phyloP scores from a whole-genome alignment of 2,888 invertebrate genomes.

The Sialis fuliginosa region DNA sequence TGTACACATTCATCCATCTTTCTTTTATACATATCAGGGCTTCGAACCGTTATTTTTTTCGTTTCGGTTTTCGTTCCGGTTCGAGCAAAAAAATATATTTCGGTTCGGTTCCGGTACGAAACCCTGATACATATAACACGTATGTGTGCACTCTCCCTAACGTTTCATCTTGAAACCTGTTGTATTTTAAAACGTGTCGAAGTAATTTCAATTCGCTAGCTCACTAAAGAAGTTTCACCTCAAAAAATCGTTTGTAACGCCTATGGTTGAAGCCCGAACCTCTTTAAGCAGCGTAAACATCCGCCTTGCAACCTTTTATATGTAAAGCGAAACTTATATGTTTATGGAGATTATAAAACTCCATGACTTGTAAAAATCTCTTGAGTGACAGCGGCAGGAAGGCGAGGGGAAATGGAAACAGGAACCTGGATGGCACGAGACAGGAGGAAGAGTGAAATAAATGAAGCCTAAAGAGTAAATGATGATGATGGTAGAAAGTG shows the following conservation, averaged over 20 bases:
- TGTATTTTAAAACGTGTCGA: too few relatives aligned
- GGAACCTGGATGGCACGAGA: slow-evolving; percentile 17
- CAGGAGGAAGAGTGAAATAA: slow-evolving; percentile 20
- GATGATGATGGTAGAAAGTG: slow-evolving; percentile 19
- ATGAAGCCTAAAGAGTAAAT: slow-evolving; percentile 28
- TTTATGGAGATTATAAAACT: slow-evolving; percentile 28
- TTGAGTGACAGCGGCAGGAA: slow-evolving; percentile 27
- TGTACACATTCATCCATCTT: too few relatives aligned
- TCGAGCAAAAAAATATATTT: too few relatives aligned
- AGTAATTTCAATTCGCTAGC: too few relatives aligned
- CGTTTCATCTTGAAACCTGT: too few relatives aligned
- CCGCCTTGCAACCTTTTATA: slow-evolving; percentile 22
- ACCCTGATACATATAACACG: too few relatives aligned
- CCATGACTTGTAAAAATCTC: slow-evolving; percentile 28
- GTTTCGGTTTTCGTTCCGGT: too few relatives aligned
- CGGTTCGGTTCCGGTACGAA: too few relatives aligned
- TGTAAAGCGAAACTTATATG: slow-evolving; percentile 27
- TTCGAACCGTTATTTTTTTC: too few relatives aligned
- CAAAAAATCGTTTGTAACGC: not conserved
- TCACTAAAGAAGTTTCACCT: too few relatives aligned
- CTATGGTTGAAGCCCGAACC: not conserved
- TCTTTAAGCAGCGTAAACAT: slow-evolving; percentile 14
- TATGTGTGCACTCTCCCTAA: too few relatives aligned
- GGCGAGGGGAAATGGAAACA: slow-evolving; percentile 26
- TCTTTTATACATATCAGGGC: too few relatives aligned